These are phyloP conservation scores for Anarsia innoxiella DNA, from an alignment of 2,888 invertebrate species.

Conservation along the genomic window DNA sequence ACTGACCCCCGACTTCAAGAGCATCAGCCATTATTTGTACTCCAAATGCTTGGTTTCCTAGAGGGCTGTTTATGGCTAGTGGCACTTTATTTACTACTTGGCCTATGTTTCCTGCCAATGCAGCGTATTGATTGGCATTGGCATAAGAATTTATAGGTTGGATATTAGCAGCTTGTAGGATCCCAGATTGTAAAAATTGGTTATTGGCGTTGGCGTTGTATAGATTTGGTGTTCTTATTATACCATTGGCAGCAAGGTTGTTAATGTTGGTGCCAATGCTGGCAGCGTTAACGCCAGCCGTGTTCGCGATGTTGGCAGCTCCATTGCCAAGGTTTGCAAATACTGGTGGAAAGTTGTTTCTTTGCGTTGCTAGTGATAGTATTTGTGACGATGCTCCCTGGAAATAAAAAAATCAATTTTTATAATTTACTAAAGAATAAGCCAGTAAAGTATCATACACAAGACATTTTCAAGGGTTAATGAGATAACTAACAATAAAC, in stretches of 20 bases:
- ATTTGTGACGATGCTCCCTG: slow-evolving; percentile 23
- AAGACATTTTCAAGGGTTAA: no score
- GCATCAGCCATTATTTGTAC: slow-evolving; percentile 41
- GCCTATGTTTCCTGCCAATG: not conserved
- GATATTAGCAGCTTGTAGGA: not conserved
- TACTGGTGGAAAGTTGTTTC: slow-evolving; percentile 20
- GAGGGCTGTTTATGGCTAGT: not conserved
- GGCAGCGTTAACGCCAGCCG: not conserved
- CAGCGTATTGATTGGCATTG: not conserved
- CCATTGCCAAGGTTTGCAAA: not conserved
- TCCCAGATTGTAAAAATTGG: not conserved
- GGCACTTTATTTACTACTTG: not conserved
- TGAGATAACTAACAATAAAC: no score
- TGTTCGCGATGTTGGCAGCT: not conserved
- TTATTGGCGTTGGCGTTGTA: not conserved
- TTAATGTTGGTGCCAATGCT: not conserved
- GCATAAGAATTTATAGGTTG: not conserved
- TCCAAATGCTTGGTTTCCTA: slow-evolving; percentile 26
- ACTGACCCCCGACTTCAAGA: slow-evolving; percentile 30
- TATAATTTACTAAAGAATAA: not conserved
- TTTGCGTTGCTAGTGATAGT: slow-evolving; percentile 13
- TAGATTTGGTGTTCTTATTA: not conserved
- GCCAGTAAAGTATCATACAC: no score
- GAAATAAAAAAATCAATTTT: not conserved
- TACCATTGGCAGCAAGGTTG: no score